Conservation (phyloP, 2,888 invertebrate species). For the Cheilosia vernalis region DNA sequence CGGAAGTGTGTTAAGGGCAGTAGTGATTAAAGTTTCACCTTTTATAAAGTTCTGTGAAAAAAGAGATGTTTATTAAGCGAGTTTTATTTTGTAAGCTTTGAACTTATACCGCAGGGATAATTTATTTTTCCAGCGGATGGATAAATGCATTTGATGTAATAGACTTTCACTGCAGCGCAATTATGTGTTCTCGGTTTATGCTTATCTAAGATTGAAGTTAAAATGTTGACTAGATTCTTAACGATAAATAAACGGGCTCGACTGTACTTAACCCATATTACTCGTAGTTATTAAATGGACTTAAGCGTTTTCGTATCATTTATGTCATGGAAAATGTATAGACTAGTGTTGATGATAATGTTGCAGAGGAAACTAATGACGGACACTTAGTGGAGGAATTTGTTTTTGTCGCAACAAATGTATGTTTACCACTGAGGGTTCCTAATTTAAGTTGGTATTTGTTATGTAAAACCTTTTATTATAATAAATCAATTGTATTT, state of each 20-base stretch:
- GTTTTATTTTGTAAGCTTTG: conserved; percentile 45
- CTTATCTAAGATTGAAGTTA: conserved; percentile 20
- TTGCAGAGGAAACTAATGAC: no score
- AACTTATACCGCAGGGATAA: conserved; percentile 51
- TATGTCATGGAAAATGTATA: not conserved
- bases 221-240: conserved; percentile 13
- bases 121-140: conserved; percentile 44
- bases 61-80: conserved; percentile 38
- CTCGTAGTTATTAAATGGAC: conserved; percentile 5
- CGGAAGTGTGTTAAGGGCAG: conserved; percentile 43
- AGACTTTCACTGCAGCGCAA: conserved; percentile 56
- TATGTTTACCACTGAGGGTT: no score
- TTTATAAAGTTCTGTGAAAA: conserved; percentile 44
- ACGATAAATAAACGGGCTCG: conserved; percentile 15
- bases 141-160: conserved; percentile 54
- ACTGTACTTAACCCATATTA: conserved; percentile 1
- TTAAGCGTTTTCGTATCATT: not conserved
- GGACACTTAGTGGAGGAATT: no score
- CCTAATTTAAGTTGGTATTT: no score
- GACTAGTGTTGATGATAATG: not conserved
- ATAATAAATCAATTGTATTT: no score
- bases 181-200: conserved; percentile 26
- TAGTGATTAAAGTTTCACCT: conserved; percentile 48
- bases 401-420: no score
- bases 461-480: no score